Evolutionary conservation across 2,888 invertebrate species (phyloP), one percentile per base, ranked within the genome.

Genomic region (Ectemnius lituratus): DNA sequence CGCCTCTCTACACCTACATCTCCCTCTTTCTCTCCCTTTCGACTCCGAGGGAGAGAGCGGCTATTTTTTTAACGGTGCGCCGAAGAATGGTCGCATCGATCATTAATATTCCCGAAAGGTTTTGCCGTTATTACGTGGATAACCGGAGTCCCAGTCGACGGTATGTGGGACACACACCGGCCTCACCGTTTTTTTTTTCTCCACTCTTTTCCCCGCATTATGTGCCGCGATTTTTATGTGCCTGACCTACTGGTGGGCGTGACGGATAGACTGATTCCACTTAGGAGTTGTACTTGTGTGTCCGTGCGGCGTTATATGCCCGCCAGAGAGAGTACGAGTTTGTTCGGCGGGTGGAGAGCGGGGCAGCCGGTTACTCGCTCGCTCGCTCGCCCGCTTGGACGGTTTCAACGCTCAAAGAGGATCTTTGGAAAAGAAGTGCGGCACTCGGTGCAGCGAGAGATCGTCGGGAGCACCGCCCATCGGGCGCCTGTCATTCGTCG

Each of bases 401-500:
- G 37, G 37, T 37, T 37, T 37, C 37, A 37, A 37, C 37, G 37
- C 5, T 37, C 37, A 37, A 37, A 37, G 37, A 37, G 59, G 62
- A 65, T 76, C 59, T 62, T 27, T 18, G 13, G 45, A 16, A 52
- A 62, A 49, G 69, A 37, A 37, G 37, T 37, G 37, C 37, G 37
- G 37, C 37, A 37, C 37, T 37, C 37, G 37, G 37, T 37, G 37
- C 37, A 49, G 28, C 20, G 67, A 62, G 68, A 47, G 67, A 69
- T 65, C 72, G 58, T 63, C 37, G 37, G 67, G 49, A 78, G 76
- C 77, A 63, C 76, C 76, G 77, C 73, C 77, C 73, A 76, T 76
- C 76, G 65, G 14, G 52, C 64, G 75, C 71, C 71, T 69, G 80
- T 82, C 80, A 81, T 73, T 76, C 76, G 71, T 78, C 81, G 76